Conservation (phyloP, 30 jellyfish, hydroid and myxozoan genomes). For the Rhopilema esculentum region DNA sequence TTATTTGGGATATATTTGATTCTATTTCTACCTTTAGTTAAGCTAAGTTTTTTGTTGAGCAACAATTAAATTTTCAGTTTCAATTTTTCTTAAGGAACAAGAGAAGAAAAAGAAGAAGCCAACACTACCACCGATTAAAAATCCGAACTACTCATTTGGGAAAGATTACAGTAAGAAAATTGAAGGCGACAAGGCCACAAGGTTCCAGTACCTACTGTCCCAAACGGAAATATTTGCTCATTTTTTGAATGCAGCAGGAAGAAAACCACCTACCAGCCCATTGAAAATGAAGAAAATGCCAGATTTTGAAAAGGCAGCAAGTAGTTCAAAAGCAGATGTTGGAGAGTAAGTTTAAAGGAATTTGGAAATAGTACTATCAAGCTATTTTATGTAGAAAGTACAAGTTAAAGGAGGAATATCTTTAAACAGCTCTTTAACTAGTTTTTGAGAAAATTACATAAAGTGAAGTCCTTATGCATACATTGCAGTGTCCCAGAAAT, state of each 20-base stretch:
- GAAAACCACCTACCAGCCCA: conserved; percentile 98
- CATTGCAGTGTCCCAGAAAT: too few species aligned
- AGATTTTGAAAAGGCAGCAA: conserved; percentile 80
- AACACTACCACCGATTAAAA: conserved; percentile 55
- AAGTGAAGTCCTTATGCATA: too few species aligned
- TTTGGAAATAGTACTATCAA: too few species aligned
- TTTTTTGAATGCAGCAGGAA: conserved; percentile 89
- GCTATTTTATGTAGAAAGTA: too few species aligned
- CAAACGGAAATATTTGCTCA: conserved; percentile 97
- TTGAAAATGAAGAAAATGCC: conserved; percentile 91
- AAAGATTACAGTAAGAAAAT: conserved; percentile 88
- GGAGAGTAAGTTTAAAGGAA: conserved; percentile 72
- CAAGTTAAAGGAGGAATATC: too few species aligned
- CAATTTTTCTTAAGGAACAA: conserved; percentile 48
- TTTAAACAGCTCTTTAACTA: too few species aligned
- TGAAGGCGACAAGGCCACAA: conserved; percentile 94
- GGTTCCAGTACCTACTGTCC: conserved; percentile 86
- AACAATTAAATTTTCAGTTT: too few species aligned
- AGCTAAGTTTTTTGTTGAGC: too few species aligned
- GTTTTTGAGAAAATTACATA: too few species aligned
- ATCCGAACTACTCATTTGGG: conserved; percentile 62
- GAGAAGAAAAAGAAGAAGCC: conserved; percentile 54
- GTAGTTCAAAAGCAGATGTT: conserved; percentile 55
- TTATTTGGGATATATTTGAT: too few species aligned
- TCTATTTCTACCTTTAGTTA: too few species aligned